Base-by-base conservation (phyloP, 2,113 vertebrate species). In the Planiliza haematocheilus region DNA sequence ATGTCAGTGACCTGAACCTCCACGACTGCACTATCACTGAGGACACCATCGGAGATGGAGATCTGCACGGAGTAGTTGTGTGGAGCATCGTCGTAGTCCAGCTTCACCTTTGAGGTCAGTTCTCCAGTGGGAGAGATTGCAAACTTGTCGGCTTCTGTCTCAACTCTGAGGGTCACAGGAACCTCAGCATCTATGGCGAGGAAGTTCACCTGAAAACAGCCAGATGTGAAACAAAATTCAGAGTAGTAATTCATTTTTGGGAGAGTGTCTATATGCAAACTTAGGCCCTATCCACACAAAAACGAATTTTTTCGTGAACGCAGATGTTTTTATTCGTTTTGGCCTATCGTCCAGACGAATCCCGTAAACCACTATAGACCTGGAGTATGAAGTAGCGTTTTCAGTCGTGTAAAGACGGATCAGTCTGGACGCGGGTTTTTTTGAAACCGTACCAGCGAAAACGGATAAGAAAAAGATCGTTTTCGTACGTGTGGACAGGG, bases 11-110 rank as follows among this genome's bases (percentile, higher is more conserved):
- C 91, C 4, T 65, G 64, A 46, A 96, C 34, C 62, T 89, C 51
- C 50, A 95, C 91, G 0, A 60, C 74, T 8, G 94, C 86, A 2
- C 60, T 79, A 67, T 94, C 92, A 0, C 4, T 36, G 18, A 0
- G 74, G 3, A 2, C 59, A 7, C 93, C 93, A 10, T 95, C 93
- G 9, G 93, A 87, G 74, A 95, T 78, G 39, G 92, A 93, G 37
- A 95, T 79, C 0, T 4, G 48, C 41, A 95, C 82, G 0, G 63
- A 81, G 74, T 94, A 93, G 62, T 67, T 91, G 2, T 70, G 88
- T 9, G 70, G 85, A 3, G 65, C 79, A 55, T 94, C 92, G 0
- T 93, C 94, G 0, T 88, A 91, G 82, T 95, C 91, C 4, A 95
- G 91, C 66, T 81, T 88, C 16, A 46, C 36, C 53, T 7, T 84